Base-by-base conservation (phyloP, 2,797 vertebrate species). In the Platalea minor region DNA sequence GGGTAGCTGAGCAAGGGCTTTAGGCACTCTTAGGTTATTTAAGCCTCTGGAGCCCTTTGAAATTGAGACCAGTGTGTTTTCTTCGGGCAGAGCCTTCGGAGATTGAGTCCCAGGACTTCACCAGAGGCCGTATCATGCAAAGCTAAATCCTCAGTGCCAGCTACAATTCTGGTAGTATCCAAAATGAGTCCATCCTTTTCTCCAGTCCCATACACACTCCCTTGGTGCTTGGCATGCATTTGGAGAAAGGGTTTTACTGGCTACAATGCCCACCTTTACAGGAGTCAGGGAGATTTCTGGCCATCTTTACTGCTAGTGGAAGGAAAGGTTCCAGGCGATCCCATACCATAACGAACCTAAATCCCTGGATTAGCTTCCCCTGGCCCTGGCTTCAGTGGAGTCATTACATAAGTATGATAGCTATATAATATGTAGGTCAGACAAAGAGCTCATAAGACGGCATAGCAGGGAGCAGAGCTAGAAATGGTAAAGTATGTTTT, bases 391-490 rank as follows among this genome's bases (percentile, higher is more conserved):
- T 96, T 92, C 67, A 76, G 60, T 53, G 60, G 26, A 74, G 37
- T 35, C 69, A 86, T 86, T 84, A 64, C 29, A 1, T 74, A 86
- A 81, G 48, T 70, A 89, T 35, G 65, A 76, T 69, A 81, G 31
- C 48, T 78, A 13, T 54, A 76, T 70, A 91, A 76, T 51, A 88
- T 25, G 41, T 43, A 65, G 69, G 56, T 82, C 57, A 93, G 73
- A 88, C 80, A 86, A 84, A 73, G 56, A 93, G 21, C 59, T 84
- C 69, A 43, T 93, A 85, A 96, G 76, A 81, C 4, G 1, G 79
- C 78, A 89, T 78, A 94, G 85, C 73, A 92, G 92, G 91, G 82
- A 93, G 85, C 43, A 91, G 54, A 78, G 41, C 46, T 89, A 79
- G 73, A 53, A 93, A 78, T 11, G 15, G 73, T 46, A 65, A 78